Percentiles rank a stretch among this genome's conserved stretches.
phyloP scores from a whole-genome alignment of 64 coral and sea anemone genomes.

The Catalaphyllia jardinei region DNA sequence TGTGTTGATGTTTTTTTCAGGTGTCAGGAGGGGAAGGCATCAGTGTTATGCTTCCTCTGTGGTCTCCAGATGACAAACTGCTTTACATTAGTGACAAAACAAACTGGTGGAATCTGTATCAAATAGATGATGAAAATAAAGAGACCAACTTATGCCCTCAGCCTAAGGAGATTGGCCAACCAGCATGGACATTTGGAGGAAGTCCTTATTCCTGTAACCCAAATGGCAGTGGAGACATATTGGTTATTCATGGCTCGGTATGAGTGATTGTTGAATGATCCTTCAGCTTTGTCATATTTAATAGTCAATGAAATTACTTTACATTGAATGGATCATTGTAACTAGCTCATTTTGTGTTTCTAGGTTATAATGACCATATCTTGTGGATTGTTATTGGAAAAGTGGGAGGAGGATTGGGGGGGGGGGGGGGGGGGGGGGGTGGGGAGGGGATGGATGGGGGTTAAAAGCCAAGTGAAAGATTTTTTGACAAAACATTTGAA shows the following conservation, averaged over 20 bases:
- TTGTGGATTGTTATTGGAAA: too few relatives aligned
- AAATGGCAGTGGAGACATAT: conserved; percentile 49
- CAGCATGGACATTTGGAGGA: conserved; percentile 79
- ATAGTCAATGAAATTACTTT: too few relatives aligned
- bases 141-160: conserved; percentile 75
- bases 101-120: conserved; percentile 98
- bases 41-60: conserved; percentile 77
- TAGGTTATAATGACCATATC: too few relatives aligned
- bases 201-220: conserved; percentile 77
- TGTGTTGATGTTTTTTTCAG: background rate
- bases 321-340: too few relatives aligned
- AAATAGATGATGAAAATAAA: conserved; percentile 57
- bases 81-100: conserved; percentile 89
- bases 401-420: too few relatives aligned
- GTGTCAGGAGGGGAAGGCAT: conserved; percentile 67
- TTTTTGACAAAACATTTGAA: too few relatives aligned
- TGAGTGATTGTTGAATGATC: background rate
- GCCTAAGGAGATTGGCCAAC: conserved; percentile 77
- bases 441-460: too few relatives aligned
- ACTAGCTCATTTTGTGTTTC: too few relatives aligned
- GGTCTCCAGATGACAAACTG: conserved; percentile 78
- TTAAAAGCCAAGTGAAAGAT: too few relatives aligned
- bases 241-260: conserved; percentile 62
- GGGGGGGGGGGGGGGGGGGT: too few relatives aligned
- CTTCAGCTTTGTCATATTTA: background rate